Conservation (phyloP, 2,888 invertebrate species). For the Clepsis dumicolana region DNA sequence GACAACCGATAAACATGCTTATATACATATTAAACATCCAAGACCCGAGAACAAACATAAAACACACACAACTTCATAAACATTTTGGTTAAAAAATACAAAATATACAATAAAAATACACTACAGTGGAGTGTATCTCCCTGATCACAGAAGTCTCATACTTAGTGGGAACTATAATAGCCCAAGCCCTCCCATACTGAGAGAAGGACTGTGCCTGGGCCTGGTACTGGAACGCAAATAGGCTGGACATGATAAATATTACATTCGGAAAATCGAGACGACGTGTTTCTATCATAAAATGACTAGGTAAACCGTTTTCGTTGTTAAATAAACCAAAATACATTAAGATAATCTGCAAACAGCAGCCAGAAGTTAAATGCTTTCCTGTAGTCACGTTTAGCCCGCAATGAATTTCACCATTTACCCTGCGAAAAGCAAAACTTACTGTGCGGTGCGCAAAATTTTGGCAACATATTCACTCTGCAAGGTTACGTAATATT, state of each 20-base stretch:
- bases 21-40: no score
- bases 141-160: neutral
- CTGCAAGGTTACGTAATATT: conserved; percentile 80
- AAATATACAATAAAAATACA: no score
- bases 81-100: no score
- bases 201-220: no score
- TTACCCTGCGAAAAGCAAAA: conserved; percentile 30
- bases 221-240: no score
- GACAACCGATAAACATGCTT: no score
- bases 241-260: no score
- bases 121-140: neutral
- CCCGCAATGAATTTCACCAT: conserved; percentile 41
- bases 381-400: conserved; percentile 42
- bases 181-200: no score
- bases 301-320: conserved; percentile 15
- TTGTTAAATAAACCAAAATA: conserved; percentile 27
- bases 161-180: no score
- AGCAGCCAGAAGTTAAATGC: conserved; percentile 9
- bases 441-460: conserved; percentile 56
- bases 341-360: conserved; percentile 27
- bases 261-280: conserved; percentile 1
- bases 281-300: conserved; percentile 15
- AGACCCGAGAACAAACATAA: no score
- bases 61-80: no score
- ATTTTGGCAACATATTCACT: conserved; percentile 76